phyloP scores from a whole-genome alignment of 2,888 invertebrate species.

The Pristionchus exspectatus region DNA sequence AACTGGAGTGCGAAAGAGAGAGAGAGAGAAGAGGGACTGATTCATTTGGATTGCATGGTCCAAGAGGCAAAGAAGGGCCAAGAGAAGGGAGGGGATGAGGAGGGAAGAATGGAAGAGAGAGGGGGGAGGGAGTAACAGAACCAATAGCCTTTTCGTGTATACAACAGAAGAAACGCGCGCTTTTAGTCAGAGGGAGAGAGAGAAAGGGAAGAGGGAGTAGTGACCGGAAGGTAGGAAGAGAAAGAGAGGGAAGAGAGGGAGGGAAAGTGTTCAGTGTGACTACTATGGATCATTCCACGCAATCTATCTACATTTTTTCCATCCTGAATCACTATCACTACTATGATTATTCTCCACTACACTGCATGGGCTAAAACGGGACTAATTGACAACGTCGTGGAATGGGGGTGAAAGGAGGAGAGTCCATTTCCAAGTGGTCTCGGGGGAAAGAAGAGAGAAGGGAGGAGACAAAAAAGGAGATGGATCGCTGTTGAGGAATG shows the following conservation, averaged over 20 bases:
- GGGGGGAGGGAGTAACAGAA: constrained; percentile 45
- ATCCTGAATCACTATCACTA: not conserved
- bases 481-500: not conserved
- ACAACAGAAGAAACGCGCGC: constrained; percentile 19
- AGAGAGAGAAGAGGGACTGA: constrained; percentile 31
- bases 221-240: constrained; percentile 10
- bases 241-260: constrained; percentile 1
- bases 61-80: constrained; percentile 1
- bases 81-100: not conserved
- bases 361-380: not conserved
- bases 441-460: constrained; percentile 36
- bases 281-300: constrained; percentile 27
- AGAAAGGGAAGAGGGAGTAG: not conserved
- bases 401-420: not conserved
- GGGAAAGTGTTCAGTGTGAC: not conserved
- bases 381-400: not conserved
- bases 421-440: constrained; percentile 43
- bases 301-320: not conserved
- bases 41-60: constrained; percentile 43
- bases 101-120: constrained; percentile 49
- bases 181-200: constrained; percentile 47
- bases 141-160: constrained; percentile 40
- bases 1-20: constrained; percentile 17
- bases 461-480: constrained; percentile 32
- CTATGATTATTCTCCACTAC: not conserved